phyloP scores from a whole-genome alignment of 2,113 vertebrate genomes.

The Suricata suricatta region DNA sequence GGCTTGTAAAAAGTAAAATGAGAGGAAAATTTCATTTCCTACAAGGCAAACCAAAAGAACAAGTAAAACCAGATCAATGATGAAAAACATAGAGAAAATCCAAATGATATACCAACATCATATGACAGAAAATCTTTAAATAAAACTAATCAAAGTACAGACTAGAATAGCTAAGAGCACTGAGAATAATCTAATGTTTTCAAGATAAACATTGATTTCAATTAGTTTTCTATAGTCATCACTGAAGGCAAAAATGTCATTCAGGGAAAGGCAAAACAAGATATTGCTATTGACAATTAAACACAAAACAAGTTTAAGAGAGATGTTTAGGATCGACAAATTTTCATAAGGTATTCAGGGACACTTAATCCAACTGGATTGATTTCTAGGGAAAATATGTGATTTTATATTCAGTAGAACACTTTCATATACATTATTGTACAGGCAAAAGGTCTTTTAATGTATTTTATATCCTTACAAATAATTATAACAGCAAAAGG shows the following conservation, averaged over 20 bases:
- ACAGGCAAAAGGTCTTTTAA: background rate
- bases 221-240: conserved; percentile 21
- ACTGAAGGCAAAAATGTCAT: background rate
- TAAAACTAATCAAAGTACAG: conserved; percentile 46
- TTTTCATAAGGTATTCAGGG: conserved; percentile 13
- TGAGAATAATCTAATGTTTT: conserved; percentile 31
- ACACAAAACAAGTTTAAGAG: conserved; percentile 6
- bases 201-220: conserved; percentile 27
- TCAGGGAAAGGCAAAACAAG: conserved; percentile 24
- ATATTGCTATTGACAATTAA: conserved; percentile 9
- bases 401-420: background rate
- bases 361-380: conserved; percentile 15
- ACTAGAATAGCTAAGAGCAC: background rate
- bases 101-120: background rate
- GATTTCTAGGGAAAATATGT: conserved; percentile 35
- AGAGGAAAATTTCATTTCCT: conserved; percentile 11
- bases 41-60: conserved; percentile 33
- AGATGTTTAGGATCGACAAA: conserved; percentile 5
- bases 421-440: conserved; percentile 23
- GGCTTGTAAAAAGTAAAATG: background rate
- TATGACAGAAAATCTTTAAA: conserved; percentile 44
- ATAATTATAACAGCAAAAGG: conserved; percentile 32
- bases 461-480: conserved; percentile 45
- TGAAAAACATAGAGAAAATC: background rate
- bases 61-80: conserved; percentile 19